Conservation (phyloP, 2,888 invertebrate species). For the Seladonia tumulorum region DNA sequence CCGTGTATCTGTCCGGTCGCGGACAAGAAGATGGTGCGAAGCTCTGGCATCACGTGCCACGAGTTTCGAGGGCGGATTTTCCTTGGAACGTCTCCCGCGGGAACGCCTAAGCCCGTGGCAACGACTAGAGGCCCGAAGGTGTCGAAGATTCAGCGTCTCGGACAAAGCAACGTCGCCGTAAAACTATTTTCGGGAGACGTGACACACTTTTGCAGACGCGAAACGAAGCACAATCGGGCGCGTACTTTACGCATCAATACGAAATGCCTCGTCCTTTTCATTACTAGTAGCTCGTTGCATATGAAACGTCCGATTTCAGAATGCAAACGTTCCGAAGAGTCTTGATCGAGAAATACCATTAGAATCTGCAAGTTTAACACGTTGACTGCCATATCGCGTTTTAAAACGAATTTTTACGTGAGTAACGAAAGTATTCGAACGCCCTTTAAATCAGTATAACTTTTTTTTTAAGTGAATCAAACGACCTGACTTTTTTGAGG, state of each 20-base stretch:
- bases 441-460: too few relatives aligned
- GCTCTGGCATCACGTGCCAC: neutral
- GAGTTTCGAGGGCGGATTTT: neutral
- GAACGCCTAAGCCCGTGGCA: slow-evolving; percentile 4
- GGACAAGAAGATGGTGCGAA: neutral
- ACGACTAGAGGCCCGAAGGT: neutral
- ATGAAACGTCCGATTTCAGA: too few relatives aligned
- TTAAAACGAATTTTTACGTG: too few relatives aligned
- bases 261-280: neutral
- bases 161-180: slow-evolving; percentile 29
- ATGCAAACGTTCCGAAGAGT: too few relatives aligned
- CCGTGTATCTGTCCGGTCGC: neutral
- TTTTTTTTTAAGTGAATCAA: too few relatives aligned
- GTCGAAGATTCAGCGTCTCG: slow-evolving; percentile 15
- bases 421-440: too few relatives aligned
- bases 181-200: slow-evolving; percentile 63
- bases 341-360: too few relatives aligned
- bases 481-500: too few relatives aligned
- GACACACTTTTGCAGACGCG: slow-evolving; percentile 55
- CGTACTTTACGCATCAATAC: neutral
- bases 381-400: too few relatives aligned
- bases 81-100: slow-evolving; percentile 13
- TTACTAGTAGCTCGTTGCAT: neutral
- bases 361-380: too few relatives aligned
- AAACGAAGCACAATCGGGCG: neutral